Evolutionary conservation across 1,140 invertebrate genomes (phyloP).

Genomic region (Idris sp.): DNA sequence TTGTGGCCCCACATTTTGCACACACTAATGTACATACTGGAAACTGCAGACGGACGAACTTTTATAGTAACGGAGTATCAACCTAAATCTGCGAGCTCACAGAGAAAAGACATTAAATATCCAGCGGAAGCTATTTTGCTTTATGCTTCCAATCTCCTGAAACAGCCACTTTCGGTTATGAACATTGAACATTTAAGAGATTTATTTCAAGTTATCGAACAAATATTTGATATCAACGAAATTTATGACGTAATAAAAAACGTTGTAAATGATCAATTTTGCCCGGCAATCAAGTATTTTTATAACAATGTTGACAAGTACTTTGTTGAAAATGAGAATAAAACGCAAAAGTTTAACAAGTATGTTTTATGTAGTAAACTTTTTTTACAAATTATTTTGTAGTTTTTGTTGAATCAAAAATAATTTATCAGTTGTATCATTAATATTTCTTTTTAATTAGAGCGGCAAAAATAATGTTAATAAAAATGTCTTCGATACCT

Average conservation of each 20-base stretch:
- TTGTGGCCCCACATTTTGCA: constrained; percentile 73
- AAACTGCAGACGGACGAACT: constrained; percentile 68
- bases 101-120: constrained; percentile 58
- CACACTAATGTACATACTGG: constrained; percentile 68
- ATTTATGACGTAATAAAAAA: constrained; percentile 67
- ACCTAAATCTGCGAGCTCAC: constrained; percentile 52
- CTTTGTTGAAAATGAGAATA: constrained; percentile 73
- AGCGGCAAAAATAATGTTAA: constrained; percentile 68
- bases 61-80: constrained; percentile 69
- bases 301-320: constrained; percentile 74
- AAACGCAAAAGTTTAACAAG: constrained; percentile 72
- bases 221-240: constrained; percentile 69
- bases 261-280: constrained; percentile 67
- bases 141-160: constrained; percentile 68
- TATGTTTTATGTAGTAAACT: constrained; percentile 37
- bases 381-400: constrained; percentile 11
- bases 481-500: constrained; percentile 70
- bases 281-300: constrained; percentile 69
- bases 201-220: constrained; percentile 68
- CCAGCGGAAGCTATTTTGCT: constrained; percentile 66
- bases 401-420: too few relatives aligned
- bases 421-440: too few relatives aligned
- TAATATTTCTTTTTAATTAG: constrained; percentile 67
- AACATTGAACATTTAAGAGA: constrained; percentile 67
- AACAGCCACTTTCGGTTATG: constrained; percentile 74